Conservation (phyloP, 2,888 invertebrate species). For the Polyploca ridens region DNA sequence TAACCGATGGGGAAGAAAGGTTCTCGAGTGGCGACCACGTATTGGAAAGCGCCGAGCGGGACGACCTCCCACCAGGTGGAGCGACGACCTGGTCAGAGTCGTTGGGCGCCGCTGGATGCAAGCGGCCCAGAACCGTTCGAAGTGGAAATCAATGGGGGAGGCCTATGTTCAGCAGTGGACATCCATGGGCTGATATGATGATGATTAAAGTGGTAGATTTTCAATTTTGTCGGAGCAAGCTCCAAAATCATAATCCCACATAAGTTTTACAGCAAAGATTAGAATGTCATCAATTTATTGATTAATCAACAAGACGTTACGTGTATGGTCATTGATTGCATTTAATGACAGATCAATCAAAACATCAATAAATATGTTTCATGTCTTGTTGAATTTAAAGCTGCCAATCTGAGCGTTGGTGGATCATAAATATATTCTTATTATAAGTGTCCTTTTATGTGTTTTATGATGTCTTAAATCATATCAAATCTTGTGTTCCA, state of each 20-base stretch:
- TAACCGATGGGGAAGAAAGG: no score
- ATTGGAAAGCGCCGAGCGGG: no score
- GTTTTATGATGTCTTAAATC: neutral
- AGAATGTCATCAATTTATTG: neutral
- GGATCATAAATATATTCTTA: constrained; percentile 3
- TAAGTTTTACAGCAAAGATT: neutral
- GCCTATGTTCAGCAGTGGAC: no score
- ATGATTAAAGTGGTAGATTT: no score
- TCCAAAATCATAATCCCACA: neutral
- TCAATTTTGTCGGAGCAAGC: no score
- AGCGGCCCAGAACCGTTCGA: no score
- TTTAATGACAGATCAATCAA: constrained; percentile 8
- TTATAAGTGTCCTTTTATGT: constrained; percentile 1
- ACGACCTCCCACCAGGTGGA: no score
- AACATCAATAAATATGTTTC: neutral
- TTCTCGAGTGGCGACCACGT: no score
- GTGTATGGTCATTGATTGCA: neutral
- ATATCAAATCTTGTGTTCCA: neutral
- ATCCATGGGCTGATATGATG: no score
- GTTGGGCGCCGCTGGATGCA: no score
- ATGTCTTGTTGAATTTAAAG: neutral
- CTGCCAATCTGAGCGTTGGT: constrained; percentile 5
- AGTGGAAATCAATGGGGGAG: no score
- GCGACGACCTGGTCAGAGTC: no score
- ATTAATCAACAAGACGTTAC: neutral